Conservation (phyloP, 2,888 invertebrate genomes). For the Mythimna pallens region DNA sequence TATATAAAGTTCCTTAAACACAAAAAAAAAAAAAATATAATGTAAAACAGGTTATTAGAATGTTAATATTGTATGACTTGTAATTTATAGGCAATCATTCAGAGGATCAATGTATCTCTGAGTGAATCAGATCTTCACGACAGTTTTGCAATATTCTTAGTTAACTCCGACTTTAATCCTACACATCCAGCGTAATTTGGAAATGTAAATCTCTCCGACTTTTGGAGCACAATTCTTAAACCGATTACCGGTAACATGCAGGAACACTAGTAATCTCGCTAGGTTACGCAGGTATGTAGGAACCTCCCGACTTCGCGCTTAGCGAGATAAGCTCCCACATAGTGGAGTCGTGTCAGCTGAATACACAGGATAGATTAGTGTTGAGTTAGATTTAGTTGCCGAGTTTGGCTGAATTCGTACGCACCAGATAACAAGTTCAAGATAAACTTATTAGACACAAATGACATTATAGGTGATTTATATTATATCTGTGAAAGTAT, state of each 20-base stretch:
- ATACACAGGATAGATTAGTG: not conserved
- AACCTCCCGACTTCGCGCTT: not conserved
- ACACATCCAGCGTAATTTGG: not conserved
- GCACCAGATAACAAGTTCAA: not conserved
- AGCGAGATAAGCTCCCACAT: slow-evolving; percentile 20
- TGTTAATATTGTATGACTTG: too few relatives aligned
- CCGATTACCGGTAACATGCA: not conserved
- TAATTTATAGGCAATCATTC: too few relatives aligned
- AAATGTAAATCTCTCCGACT: not conserved
- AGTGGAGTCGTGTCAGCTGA: not conserved
- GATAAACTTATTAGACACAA: too few relatives aligned
- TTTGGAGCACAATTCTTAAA: not conserved
- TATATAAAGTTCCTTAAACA: too few relatives aligned
- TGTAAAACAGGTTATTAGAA: too few relatives aligned
- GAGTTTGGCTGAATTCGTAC: too few relatives aligned
- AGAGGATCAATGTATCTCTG: too few relatives aligned
- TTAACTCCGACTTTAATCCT: not conserved
- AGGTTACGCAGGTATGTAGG: not conserved
- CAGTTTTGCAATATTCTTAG: not conserved
- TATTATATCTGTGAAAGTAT: too few relatives aligned
- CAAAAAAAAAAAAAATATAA: too few relatives aligned
- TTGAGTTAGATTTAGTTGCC: not conserved
- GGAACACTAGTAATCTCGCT: not conserved
- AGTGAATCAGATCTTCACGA: too few relatives aligned
- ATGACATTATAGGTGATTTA: too few relatives aligned